Base-by-base conservation (phyloP, 2,888 invertebrate species). In the Cosmopolites sordidus region DNA sequence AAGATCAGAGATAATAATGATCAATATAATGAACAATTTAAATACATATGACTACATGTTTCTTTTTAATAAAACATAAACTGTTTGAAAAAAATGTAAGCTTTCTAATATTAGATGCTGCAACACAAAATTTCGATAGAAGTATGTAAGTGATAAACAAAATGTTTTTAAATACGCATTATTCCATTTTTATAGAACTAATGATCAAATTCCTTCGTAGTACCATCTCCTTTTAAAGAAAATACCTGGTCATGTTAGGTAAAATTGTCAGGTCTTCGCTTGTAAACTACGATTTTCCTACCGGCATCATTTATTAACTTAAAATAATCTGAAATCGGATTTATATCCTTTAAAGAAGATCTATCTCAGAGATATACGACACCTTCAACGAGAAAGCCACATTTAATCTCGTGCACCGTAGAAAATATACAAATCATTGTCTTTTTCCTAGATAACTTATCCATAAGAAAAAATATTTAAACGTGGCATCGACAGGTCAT, bases 321-420 rank as follows among this genome's bases (percentile, higher is more conserved):
- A 50, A 33, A 33, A 48, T 56, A 53, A 56, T 56, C 53, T 50
- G 12, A 52, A 53, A 56, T 56, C 52, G 46, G 53, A 56, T 56
- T 56, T 56, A 47, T 53, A 39, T 37, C 29, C 49, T 14, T 40
- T 16, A 17, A 33, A 46, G 48, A 56, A 53, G 50, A 57, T 54
- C 54, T 44, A 54, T 51, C 48, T 43, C 38, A 5, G 9, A 53
- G 53, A 57, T 56, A 51, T 54, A 41, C 47, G 48, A 50, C 43
- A 49, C 43, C 53, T 50, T 50, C 2, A 16, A 33, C 33, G 4
- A 51, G 51, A 45, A 53, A 53, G 53, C 50, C 43, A 55, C 40
- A 44, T 44, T 51, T 52, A 48, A 51, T 55, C 55, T 16, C 9
- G 17, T n/a, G 16, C 12, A 41, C 15, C 14, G 43, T 27, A 2